Conservation (phyloP, 2,113 vertebrate species). For the Andinoacara biseriatus region DNA sequence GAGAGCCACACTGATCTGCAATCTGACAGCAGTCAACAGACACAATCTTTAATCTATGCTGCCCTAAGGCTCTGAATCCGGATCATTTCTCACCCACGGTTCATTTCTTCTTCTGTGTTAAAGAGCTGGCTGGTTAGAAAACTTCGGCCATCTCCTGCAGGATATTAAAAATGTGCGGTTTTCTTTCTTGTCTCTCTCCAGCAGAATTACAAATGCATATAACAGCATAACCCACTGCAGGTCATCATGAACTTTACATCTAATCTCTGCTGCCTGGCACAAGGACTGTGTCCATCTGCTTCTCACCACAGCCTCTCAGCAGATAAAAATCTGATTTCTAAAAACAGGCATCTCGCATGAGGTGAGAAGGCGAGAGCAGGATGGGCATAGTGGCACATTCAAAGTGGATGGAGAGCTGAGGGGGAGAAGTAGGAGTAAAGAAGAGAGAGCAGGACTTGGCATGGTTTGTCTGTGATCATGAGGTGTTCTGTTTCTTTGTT, state of each 20-base stretch:
- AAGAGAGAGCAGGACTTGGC: slow-evolving; percentile 57
- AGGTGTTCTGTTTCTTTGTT: slow-evolving; percentile 23
- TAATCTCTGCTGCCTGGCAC: slow-evolving; percentile 38
- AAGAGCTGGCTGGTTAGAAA: not conserved
- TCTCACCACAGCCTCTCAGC: slow-evolving; percentile 46
- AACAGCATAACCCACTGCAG: slow-evolving; percentile 31
- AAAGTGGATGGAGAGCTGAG: slow-evolving; percentile 30
- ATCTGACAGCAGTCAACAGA: slow-evolving; percentile 6
- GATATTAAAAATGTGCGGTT: slow-evolving; percentile 43
- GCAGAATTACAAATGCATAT: slow-evolving; percentile 24
- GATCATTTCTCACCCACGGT: slow-evolving; percentile 4
- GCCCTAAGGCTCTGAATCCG: not conserved
- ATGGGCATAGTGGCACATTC: slow-evolving; percentile 35
- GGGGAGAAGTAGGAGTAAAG: slow-evolving; percentile 56
- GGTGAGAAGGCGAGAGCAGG: slow-evolving; percentile 54
- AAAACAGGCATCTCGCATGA: slow-evolving; percentile 54
- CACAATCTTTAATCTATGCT: slow-evolving; percentile 44
- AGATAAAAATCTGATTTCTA: slow-evolving; percentile 57
- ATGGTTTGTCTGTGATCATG: slow-evolving; percentile 54
- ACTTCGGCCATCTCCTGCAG: slow-evolving; percentile 20
- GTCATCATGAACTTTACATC: slow-evolving; percentile 64
- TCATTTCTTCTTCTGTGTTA: slow-evolving; percentile 36
- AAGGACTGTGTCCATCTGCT: slow-evolving; percentile 61
- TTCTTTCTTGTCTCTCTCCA: slow-evolving; percentile 9
- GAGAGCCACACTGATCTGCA: slow-evolving; percentile 8